A percentile compares a stretch with the other conserved stretches of the same genome.
phyloP scores from a whole-genome alignment of 2,113 vertebrate species.

The Menura novaehollandiae region DNA sequence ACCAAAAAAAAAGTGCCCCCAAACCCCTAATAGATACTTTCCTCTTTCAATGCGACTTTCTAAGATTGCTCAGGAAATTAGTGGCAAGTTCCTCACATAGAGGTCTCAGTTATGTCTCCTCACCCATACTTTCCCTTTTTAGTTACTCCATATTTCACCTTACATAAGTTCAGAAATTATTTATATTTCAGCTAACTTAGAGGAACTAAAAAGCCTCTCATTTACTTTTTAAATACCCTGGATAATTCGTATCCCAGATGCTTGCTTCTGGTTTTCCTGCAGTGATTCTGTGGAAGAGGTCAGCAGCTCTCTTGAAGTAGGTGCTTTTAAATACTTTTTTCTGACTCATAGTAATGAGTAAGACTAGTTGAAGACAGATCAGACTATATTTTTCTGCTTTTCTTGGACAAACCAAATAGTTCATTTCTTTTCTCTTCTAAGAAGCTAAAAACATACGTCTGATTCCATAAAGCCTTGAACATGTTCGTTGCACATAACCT shows the following conservation, averaged over 20 bases:
- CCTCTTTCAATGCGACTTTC: background rate
- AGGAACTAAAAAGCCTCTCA: background rate
- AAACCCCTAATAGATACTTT: background rate
- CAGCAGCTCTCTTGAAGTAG: background rate
- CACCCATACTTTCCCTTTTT: background rate
- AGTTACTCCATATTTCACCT: background rate
- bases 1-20: background rate
- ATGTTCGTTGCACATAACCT: background rate
- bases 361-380: background rate
- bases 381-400: background rate
- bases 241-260: background rate
- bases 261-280: background rate
- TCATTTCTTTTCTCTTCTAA: background rate
- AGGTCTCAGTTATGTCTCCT: background rate
- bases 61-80: background rate
- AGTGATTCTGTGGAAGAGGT: background rate
- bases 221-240: background rate
- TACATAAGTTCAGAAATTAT: background rate
- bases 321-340: background rate
- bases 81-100: background rate
- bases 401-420: background rate
- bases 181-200: background rate
- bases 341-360: background rate
- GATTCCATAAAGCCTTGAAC: background rate
- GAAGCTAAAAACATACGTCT: background rate